Evolutionary conservation across 2,113 vertebrate species (phyloP), one percentile per base, ranked within the genome.

Genomic region (Leucosticte australis): DNA sequence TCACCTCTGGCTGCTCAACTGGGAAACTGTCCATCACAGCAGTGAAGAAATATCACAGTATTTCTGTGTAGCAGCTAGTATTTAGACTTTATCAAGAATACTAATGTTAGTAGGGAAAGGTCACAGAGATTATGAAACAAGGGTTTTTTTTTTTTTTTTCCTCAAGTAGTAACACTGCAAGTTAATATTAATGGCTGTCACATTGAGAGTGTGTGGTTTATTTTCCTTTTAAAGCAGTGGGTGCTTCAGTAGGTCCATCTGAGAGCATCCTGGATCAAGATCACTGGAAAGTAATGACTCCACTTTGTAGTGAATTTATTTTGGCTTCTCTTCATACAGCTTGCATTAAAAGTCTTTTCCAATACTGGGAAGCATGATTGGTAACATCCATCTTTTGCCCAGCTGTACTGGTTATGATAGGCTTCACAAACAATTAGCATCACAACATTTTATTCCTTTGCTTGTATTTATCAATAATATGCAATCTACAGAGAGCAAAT

Each of bases 41-140:
- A 83, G 57, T 47, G 59, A 94, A 55, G 88, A 86, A 88, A 80
- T 93, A 86, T 64, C 47, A 81, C 64, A 86, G 85, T 90, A 67
- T 92, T 94, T 86, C 50, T 85, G 33, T 63, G 35, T 57, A 55
- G 46, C 63, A 59, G 50, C 33, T 35, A 85, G 35, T 63, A 86
- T 80, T 90, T 76, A 87, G 42, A 63, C 63, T 97, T 91, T 85
- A 85, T 94, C 81, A 80, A 57, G 78, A 85, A 90, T 88, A 74
- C 26, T 77, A 57, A 86, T 89, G 33, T 67, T 74, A 60, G 37
- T 47, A 83, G 84, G 55, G 41, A 95, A 93, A 93, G 70, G 92
- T 91, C 89, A 94, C 81, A 86, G 74, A 68, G 82, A 95, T 73
- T 79, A 83, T 63, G 49, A 68, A 84, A 44, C 20, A 73, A 33